Conservation (phyloP, 1,140 invertebrate species). For the Meloidogyne exigua region DNA sequence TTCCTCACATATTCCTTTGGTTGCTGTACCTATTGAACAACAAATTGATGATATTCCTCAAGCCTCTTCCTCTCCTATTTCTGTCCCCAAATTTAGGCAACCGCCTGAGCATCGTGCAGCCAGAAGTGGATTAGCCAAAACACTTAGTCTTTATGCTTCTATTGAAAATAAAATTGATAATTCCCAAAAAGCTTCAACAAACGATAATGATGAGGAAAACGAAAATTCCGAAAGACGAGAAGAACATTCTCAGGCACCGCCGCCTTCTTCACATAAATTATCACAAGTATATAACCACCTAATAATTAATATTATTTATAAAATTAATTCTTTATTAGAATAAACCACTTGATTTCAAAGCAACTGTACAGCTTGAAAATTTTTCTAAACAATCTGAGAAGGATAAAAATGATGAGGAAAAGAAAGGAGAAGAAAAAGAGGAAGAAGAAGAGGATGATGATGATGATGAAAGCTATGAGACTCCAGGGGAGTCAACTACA, state of each 20-base stretch:
- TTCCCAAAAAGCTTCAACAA: neutral
- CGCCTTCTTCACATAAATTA: no score
- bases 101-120: constrained; percentile 21
- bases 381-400: neutral
- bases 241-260: constrained; percentile 1
- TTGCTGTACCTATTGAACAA: constrained; percentile 24
- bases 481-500: constrained; percentile 18
- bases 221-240: constrained; percentile 10
- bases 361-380: constrained; percentile 23
- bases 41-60: constrained; percentile 11
- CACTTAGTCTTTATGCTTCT: constrained; percentile 11
- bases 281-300: no score
- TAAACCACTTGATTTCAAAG: constrained; percentile 16
- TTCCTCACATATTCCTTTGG: constrained; percentile 12
- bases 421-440: neutral
- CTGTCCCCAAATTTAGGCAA: neutral
- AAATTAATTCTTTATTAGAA: no score
- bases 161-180: constrained; percentile 1
- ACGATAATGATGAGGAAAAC: neutral
- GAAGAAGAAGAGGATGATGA: constrained; percentile 8
- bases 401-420: neutral
- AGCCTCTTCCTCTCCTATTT: neutral
- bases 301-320: no score
- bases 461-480: constrained; percentile 17
- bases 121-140: constrained; percentile 6